These are phyloP conservation scores for Engraulis encrasicolus DNA, from an alignment of 2,113 vertebrate genomes.

Conservation along the genomic window DNA sequence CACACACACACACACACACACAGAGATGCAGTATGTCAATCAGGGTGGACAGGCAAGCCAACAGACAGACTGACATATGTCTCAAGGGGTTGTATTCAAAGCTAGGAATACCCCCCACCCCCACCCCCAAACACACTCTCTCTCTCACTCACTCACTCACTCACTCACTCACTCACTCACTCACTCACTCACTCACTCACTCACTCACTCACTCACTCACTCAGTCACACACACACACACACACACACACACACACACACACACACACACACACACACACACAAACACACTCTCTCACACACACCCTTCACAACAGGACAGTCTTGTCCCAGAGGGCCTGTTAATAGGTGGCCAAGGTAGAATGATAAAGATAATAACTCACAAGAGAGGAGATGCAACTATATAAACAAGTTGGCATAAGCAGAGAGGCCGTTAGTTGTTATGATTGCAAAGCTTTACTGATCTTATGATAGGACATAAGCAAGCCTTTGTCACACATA, in stretches of 20 bases:
- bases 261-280: too few relatives aligned
- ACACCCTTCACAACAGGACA: background rate
- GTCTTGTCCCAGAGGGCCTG: background rate
- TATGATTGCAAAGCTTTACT: background rate
- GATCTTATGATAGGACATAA: background rate
- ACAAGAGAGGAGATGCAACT: background rate
- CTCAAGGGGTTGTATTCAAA: background rate
- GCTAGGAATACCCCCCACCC: background rate
- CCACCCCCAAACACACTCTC: too few relatives aligned
- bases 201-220: too few relatives aligned
- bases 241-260: too few relatives aligned
- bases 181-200: too few relatives aligned
- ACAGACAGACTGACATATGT: background rate
- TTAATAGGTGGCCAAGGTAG: background rate
- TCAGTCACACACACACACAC: too few relatives aligned
- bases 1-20: too few relatives aligned
- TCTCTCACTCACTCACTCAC: too few relatives aligned
- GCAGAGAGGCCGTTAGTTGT: background rate
- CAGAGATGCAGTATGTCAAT: too few relatives aligned
- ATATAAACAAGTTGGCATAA: background rate
- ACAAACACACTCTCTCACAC: too few relatives aligned
- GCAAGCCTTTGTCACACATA: background rate
- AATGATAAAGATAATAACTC: background rate
- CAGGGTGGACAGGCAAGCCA: background rate
- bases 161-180: too few relatives aligned